Evolutionary conservation across 2,797 vertebrate species (phyloP).

Genomic region (Clamator glandarius): DNA sequence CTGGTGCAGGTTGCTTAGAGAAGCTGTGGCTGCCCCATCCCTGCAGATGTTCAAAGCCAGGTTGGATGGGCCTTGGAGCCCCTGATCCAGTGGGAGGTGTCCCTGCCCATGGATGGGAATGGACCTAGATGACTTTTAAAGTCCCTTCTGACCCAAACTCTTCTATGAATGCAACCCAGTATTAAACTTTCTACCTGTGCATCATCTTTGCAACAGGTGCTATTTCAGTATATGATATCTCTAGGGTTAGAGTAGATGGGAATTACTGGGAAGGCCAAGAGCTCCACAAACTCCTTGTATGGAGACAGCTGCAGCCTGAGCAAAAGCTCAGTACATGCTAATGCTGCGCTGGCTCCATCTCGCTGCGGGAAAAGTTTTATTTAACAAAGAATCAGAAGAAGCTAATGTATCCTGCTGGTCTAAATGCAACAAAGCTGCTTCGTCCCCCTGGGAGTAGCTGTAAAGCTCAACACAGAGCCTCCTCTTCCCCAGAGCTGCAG

Average conservation of each 20-base stretch:
- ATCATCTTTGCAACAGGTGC: not conserved
- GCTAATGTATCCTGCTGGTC: not conserved
- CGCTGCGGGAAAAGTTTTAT: not conserved
- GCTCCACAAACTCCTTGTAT: not conserved
- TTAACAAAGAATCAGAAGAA: fast-evolving
- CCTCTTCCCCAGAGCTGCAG: not conserved
- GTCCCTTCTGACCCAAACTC: too few species aligned
- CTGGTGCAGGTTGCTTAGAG: too few species aligned
- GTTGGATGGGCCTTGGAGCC: too few species aligned
- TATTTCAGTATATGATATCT: not conserved
- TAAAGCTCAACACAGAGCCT: not conserved
- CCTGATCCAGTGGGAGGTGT: too few species aligned
- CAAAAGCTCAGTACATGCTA: not conserved
- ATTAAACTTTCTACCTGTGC: not conserved
- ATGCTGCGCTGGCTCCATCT: not conserved
- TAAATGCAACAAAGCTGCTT: not conserved
- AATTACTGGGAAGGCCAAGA: not conserved
- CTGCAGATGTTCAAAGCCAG: too few species aligned
- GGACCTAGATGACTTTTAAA: too few species aligned
- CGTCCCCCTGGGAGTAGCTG: not conserved
- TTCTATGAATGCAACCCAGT: not conserved
- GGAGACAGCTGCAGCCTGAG: not conserved
- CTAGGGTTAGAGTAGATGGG: not conserved
- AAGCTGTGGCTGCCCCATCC: too few species aligned
- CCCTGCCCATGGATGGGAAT: too few species aligned